Evolutionary conservation across 30 jellyfish, hydroid and myxozoan genomes (phyloP).

Genomic region (Pseudorhiza aurosa): DNA sequence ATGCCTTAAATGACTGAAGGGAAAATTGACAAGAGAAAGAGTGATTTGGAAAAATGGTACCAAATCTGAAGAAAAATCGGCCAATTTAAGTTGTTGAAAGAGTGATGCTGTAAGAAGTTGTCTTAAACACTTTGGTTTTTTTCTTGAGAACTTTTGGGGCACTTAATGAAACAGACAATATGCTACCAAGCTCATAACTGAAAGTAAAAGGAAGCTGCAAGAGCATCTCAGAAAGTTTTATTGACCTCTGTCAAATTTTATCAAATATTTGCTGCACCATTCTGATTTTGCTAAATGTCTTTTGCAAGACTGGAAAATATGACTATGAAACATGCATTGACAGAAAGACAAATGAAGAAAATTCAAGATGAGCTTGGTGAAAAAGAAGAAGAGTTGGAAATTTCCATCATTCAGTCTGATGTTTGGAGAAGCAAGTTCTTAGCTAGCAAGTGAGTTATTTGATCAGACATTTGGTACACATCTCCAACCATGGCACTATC

Average conservation of each 20-base stretch:
- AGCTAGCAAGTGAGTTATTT: slow-evolving; percentile 73
- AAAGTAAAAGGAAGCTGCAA: too few species aligned
- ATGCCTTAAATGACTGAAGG: too few species aligned
- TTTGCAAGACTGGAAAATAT: slow-evolving; percentile 65
- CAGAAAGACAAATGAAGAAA: slow-evolving; percentile 51
- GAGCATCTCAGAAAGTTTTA: not conserved
- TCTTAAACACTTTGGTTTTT: not conserved
- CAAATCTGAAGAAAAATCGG: too few species aligned
- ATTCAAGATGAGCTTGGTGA: slow-evolving; percentile 56
- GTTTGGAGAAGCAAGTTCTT: slow-evolving; percentile 91
- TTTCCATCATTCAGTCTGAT: slow-evolving; percentile 69
- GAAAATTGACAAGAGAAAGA: too few species aligned
- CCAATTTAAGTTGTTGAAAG: too few species aligned
- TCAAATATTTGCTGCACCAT: too few species aligned
- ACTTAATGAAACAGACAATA: too few species aligned
- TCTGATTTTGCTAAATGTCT: not conserved
- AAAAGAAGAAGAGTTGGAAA: slow-evolving; percentile 73
- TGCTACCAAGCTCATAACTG: too few species aligned
- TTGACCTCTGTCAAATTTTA: too few species aligned
- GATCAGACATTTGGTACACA: not conserved
- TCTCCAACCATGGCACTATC: not conserved
- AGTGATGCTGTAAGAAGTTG: not conserved
- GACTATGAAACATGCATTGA: slow-evolving; percentile 52
- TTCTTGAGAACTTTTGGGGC: not conserved
- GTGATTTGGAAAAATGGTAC: too few species aligned